Percentiles rank a stretch among this genome's conserved stretches.
These are phyloP conservation scores for Phoenicopterus ruber DNA, from an alignment of 2,113 vertebrate species.

Conservation along the genomic window DNA sequence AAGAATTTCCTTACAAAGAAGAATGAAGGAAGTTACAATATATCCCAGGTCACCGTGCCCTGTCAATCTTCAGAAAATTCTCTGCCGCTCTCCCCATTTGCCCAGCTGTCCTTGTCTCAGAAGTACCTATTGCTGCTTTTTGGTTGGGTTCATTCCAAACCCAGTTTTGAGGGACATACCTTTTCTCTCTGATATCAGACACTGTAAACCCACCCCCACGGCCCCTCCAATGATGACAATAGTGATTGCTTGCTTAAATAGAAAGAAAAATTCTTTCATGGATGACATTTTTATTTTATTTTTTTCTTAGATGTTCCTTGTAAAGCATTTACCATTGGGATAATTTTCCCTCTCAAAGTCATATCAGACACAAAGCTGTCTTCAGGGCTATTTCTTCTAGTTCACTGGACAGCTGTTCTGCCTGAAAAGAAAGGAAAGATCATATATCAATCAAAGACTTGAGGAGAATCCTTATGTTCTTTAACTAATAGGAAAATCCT, in stretches of 20 bases:
- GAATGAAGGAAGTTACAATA: neutral
- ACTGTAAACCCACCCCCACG: neutral
- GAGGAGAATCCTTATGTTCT: conserved; percentile 46
- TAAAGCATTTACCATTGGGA: conserved; percentile 24
- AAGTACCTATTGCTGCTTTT: neutral
- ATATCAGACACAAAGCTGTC: conserved; percentile 48
- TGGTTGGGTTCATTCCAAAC: neutral
- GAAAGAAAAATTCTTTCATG: conserved; percentile 1
- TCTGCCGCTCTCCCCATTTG: neutral
- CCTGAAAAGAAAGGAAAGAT: conserved; percentile 60
- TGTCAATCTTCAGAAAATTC: neutral
- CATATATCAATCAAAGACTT: conserved; percentile 54
- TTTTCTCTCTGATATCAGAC: neutral
- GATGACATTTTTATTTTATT: neutral
- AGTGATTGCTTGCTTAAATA: neutral
- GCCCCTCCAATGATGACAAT: neutral
- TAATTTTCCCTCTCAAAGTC: conserved; percentile 54
- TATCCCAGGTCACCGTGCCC: neutral
- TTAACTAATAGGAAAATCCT: conserved; percentile 28
- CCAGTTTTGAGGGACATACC: neutral
- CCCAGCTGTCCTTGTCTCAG: neutral
- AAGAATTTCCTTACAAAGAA: neutral
- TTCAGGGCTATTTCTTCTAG: conserved; percentile 59
- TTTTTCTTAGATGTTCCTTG: neutral
- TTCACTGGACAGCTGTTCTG: conserved; percentile 59